A percentile compares a stretch with the other conserved stretches of the same genome.
Evolutionary conservation across 2,797 vertebrate genomes (phyloP).

Genomic region (Dermochelys coriacea): DNA sequence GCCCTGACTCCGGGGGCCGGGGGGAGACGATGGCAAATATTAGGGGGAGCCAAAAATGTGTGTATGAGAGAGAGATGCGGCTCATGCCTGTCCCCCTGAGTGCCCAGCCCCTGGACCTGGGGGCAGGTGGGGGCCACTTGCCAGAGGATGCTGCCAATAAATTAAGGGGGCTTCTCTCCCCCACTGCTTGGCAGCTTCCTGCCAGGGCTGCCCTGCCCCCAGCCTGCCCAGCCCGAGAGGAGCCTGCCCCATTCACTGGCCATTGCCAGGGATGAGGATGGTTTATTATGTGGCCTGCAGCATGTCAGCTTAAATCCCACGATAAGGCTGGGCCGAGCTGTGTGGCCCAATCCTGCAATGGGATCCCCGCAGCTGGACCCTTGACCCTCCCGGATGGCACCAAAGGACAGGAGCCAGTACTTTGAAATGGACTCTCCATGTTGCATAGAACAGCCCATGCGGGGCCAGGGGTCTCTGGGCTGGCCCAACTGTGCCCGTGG

Average conservation of each 20-base stretch:
- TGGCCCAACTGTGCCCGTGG: not conserved
- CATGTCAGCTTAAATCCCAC: not conserved
- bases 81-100: not conserved
- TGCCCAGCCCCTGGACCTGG: not conserved
- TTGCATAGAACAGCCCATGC: too few species aligned
- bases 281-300: not conserved
- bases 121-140: too few species aligned
- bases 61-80: too few species aligned
- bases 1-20: not conserved
- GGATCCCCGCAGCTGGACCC: not conserved
- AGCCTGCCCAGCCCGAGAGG: too few species aligned
- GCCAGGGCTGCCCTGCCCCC: too few species aligned
- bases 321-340: not conserved
- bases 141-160: too few species aligned
- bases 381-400: not conserved
- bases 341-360: not conserved
- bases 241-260: too few species aligned
- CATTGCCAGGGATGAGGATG: too few species aligned
- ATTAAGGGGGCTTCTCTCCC: too few species aligned
- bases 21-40: not conserved
- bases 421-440: not conserved
- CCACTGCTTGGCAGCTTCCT: too few species aligned
- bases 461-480: not conserved
- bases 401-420: not conserved
- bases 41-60: not conserved